Evolutionary conservation across 2,797 vertebrate genomes (phyloP), one percentile per base, ranked within the genome.

Genomic region (Muscicapa striata): DNA sequence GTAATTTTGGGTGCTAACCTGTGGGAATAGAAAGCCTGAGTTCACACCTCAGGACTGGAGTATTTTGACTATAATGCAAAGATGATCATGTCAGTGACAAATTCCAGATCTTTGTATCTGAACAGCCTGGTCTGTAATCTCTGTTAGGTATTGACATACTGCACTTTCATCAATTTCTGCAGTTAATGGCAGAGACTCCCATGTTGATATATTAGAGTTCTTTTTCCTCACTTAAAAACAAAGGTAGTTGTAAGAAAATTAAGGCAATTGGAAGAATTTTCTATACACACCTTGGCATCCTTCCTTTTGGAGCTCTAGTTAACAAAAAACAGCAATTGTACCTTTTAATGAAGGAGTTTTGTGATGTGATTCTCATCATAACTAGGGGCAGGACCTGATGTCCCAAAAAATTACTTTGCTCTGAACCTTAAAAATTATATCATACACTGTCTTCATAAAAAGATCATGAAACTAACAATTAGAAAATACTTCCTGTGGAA

Each of bases 221-320:
- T 77, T 38, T 58, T 48, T 24, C 20, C 4, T 61, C 32, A 30
- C 11, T 48, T 43, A 16, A 52, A 91, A 91, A 9, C 12, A 32
- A 36, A 59, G 6, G 4, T 29, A 1, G 2, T 21, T 86, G 10
- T 41, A 75, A 84, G 45, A 80, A 91, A 82, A 81, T 32, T 12
- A 43, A 41, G 26, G 4, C 19, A 16, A 2, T 29, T 34, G 3
- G 41, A 66, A 69, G 43, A 62, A 48, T 77, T 81, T 77, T 57
- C 27, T 27, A 14, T 17, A 4, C 36, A 9, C 0, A 16, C 11
- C 20, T 58, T n/a, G 9, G 0, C 11, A 81, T 58, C 5, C 18
- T 76, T 57, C 24, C 10, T 62, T 26, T 54, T 62, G 32, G 49
- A 54, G 5, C 7, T 49, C 7, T 19, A 45, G 9, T 23, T 40